These are phyloP conservation scores for Aldrovandia affinis DNA, from an alignment of 2,797 vertebrate genomes.

Conservation along the genomic window DNA sequence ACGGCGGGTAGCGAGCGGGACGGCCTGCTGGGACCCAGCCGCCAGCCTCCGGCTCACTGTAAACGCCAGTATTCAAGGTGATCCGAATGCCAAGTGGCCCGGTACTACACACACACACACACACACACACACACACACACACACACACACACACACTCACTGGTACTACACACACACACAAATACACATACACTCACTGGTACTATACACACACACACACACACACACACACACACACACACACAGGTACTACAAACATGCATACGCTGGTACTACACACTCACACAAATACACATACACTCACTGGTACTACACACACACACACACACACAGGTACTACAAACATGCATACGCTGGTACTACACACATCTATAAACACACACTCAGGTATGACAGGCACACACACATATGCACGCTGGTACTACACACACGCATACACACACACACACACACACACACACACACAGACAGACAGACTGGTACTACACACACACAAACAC, in stretches of 20 bases:
- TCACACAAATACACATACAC: not conserved
- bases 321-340: not conserved
- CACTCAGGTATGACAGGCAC: no score
- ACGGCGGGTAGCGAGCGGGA: slow-evolving; percentile 66
- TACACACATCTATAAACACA: not conserved
- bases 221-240: not conserved
- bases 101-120: not conserved
- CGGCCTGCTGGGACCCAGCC: slow-evolving; percentile 72
- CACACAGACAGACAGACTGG: no score
- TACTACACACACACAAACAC: not conserved
- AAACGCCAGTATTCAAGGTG: slow-evolving; percentile 79
- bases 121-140: slow-evolving; percentile 20
- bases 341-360: not conserved
- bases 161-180: not conserved
- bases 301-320: not conserved
- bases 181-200: not conserved
- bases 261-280: not conserved
- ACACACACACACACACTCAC: not conserved
- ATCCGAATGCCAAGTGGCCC: slow-evolving; percentile 48
- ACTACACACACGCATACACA: not conserved
- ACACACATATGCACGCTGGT: not conserved
- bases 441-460: not conserved
- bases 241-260: not conserved
- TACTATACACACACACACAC: not conserved
- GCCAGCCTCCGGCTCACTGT: slow-evolving; percentile 72